A percentile compares a stretch with the other conserved stretches of the same genome.
Conservation (phyloP, 1,140 invertebrate species). For the Leptinotarsa texana region DNA sequence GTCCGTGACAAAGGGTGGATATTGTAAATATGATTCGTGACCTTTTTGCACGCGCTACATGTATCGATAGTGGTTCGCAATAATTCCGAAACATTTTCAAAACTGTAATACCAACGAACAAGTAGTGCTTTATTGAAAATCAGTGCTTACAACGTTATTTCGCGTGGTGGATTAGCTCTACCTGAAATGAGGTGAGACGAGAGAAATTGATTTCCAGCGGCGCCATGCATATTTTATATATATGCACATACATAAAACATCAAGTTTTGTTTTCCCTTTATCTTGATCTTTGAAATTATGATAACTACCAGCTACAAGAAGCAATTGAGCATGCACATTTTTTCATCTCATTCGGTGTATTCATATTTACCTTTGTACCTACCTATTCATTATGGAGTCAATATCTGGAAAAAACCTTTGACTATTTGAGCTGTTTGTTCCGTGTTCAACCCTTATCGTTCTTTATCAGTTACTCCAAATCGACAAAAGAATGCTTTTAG, state of each 20-base stretch:
- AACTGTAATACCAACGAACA: not conserved
- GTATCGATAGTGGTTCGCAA: conserved; percentile 17
- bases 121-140: not conserved
- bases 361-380: not conserved
- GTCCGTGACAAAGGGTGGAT: not conserved
- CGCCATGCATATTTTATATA: conserved; percentile 6
- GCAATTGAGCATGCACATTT: not conserved
- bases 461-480: not conserved
- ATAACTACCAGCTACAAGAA: not conserved
- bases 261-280: not conserved
- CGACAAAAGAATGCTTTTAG: too few species aligned
- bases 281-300: not conserved
- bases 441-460: not conserved
- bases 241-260: conserved; percentile 3
- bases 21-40: not conserved
- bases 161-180: not conserved
- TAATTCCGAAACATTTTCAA: not conserved
- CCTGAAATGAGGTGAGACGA: conserved; percentile 7
- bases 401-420: not conserved
- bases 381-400: not conserved
- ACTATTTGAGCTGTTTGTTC: conserved; percentile 2
- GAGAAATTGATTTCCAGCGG: conserved; percentile 2
- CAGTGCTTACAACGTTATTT: not conserved
- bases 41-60: conserved; percentile 3
- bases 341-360: not conserved